Conservation (phyloP, 2,797 vertebrate genomes). For the Podarcis lilfordi region DNA sequence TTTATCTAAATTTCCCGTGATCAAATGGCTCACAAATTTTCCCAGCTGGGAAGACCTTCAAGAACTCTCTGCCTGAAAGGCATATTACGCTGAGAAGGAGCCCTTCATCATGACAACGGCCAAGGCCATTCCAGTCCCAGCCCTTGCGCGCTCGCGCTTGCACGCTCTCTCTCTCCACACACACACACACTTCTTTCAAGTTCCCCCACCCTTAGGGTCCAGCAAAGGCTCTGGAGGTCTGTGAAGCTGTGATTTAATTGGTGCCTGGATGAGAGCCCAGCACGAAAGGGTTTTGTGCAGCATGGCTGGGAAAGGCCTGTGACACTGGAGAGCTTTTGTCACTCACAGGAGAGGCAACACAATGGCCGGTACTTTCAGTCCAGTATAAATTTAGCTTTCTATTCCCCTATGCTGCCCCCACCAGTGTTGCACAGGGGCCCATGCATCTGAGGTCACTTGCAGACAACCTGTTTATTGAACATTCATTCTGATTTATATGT, state of each 20-base stretch:
- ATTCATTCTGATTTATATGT: no score
- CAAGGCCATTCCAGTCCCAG: no score
- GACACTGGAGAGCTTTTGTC: neutral
- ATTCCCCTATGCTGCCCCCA: neutral
- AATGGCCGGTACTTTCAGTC: neutral
- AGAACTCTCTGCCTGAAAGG: no score
- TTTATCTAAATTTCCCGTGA: neutral
- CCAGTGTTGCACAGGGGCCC: neutral
- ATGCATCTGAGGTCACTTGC: neutral
- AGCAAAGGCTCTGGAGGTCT: neutral
- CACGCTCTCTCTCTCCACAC: no score
- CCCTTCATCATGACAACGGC: no score
- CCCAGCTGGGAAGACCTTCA: neutral
- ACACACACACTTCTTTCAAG: neutral
- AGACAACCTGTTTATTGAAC: no score
- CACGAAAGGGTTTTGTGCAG: neutral
- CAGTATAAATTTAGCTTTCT: neutral
- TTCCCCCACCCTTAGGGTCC: neutral
- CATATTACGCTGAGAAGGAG: no score
- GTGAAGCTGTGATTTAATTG: no score
- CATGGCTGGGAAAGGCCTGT: neutral
- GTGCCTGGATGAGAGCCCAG: neutral
- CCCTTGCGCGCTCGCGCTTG: fast-evolving
- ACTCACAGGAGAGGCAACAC: neutral
- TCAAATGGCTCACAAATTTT: neutral